These are phyloP conservation scores for Phocoena sinus DNA, from an alignment of 2,113 vertebrate genomes.

Conservation along the genomic window DNA sequence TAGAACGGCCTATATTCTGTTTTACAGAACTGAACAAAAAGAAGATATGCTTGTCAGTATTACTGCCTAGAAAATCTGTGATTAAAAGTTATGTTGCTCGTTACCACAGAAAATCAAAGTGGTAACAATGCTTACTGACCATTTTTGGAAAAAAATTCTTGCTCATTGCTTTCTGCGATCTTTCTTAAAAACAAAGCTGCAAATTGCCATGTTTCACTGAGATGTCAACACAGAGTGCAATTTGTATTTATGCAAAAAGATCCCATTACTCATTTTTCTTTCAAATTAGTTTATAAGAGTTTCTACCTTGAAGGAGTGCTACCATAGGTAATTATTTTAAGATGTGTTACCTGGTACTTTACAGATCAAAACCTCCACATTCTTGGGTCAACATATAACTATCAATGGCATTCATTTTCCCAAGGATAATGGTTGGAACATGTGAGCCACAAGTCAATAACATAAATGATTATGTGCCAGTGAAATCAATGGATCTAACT, in stretches of 20 bases:
- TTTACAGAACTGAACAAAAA: not conserved
- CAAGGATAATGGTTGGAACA: slow-evolving; percentile 56
- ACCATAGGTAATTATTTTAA: slow-evolving; percentile 67
- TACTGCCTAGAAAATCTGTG: slow-evolving; percentile 64
- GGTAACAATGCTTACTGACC: slow-evolving; percentile 69
- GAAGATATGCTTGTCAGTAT: slow-evolving; percentile 52
- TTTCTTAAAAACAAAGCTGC: slow-evolving; percentile 70
- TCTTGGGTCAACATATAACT: slow-evolving; percentile 61
- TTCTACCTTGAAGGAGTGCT: slow-evolving; percentile 66
- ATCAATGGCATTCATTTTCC: slow-evolving; percentile 60
- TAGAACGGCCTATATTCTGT: not conserved
- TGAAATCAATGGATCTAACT: slow-evolving; percentile 35
- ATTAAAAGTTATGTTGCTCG: slow-evolving; percentile 78
- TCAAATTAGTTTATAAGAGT: slow-evolving; percentile 67
- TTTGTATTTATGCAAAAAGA: slow-evolving; percentile 70
- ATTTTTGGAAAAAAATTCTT: slow-evolving; percentile 70
- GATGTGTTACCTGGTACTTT: slow-evolving; percentile 58
- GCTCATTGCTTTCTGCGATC: slow-evolving; percentile 55
- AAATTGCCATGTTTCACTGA: slow-evolving; percentile 67
- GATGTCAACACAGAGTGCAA: slow-evolving; percentile 27
- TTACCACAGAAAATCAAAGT: slow-evolving; percentile 75
- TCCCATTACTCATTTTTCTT: slow-evolving; percentile 68
- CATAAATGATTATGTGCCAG: slow-evolving; percentile 47
- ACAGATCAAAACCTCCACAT: not conserved
- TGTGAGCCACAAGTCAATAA: not conserved